Evolutionary conservation across 2,797 vertebrate species (phyloP).

Genomic region (Melanotaenia trifasciata): DNA sequence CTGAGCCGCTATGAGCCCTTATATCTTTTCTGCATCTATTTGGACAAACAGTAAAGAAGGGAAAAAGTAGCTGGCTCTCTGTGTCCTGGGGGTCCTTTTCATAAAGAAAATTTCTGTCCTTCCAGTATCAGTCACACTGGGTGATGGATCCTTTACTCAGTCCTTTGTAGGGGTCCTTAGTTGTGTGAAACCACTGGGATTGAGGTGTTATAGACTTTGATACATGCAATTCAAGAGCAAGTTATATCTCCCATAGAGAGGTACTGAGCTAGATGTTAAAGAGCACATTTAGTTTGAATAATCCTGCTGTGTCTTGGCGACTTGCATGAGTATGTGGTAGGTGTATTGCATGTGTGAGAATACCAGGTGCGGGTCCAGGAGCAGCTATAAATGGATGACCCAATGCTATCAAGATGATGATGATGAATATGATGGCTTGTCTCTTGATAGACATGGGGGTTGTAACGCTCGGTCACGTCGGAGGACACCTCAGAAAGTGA

Average conservation of each 20-base stretch:
- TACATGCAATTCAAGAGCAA: background rate
- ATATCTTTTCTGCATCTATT: slow-evolving; percentile 7
- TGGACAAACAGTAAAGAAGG: background rate
- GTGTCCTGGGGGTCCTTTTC: background rate
- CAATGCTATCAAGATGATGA: background rate
- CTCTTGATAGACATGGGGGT: background rate
- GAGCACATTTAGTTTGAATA: background rate
- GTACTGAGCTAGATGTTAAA: background rate
- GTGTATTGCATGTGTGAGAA: background rate
- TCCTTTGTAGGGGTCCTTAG: background rate
- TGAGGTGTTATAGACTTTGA: background rate
- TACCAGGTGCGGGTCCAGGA: background rate
- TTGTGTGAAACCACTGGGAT: background rate
- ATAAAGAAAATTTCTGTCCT: slow-evolving; percentile 9
- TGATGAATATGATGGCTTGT: background rate
- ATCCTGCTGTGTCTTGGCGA: background rate
- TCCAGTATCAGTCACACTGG: slow-evolving; percentile 5
- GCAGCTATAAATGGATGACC: background rate
- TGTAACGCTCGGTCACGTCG: background rate
- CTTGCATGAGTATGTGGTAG: background rate
- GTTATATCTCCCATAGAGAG: background rate
- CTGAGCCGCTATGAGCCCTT: background rate
- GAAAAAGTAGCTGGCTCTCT: slow-evolving; percentile 5
- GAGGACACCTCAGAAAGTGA: background rate
- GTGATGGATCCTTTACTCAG: background rate